phyloP scores from a whole-genome alignment of 2,797 vertebrate genomes.

The Gymnothorax javanicus region DNA sequence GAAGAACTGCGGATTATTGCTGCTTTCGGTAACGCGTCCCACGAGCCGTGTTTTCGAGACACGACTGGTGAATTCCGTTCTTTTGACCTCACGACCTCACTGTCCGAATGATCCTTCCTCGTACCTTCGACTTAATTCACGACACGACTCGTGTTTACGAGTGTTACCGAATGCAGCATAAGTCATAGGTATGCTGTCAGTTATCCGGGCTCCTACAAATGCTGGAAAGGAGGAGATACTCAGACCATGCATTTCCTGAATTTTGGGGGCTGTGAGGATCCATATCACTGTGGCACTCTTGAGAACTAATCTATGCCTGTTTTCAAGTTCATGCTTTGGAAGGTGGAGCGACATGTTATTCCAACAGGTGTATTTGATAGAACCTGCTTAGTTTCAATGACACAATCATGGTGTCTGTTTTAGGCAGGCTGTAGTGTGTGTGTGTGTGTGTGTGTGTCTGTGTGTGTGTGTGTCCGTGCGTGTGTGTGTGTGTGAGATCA shows the following conservation, averaged over 20 bases:
- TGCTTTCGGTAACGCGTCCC: too few relatives aligned
- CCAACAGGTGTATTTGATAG: conserved; percentile 14
- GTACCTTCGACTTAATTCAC: too few relatives aligned
- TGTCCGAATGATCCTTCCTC: too few relatives aligned
- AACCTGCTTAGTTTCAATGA: neutral
- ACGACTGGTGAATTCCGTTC: too few relatives aligned
- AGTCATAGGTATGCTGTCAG: neutral
- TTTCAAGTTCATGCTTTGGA: conserved; percentile 14
- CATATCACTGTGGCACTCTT: neutral
- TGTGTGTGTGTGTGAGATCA: neutral
- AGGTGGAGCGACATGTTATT: conserved; percentile 1
- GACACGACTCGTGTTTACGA: too few relatives aligned
- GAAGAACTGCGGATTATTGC: neutral
- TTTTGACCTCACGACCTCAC: too few relatives aligned
- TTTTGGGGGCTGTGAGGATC: neutral
- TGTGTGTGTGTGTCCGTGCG: neutral
- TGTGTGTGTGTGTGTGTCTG: neutral
- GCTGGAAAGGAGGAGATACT: neutral
- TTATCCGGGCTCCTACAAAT: neutral
- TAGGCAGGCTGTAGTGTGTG: neutral
- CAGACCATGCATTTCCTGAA: neutral
- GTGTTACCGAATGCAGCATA: too few relatives aligned
- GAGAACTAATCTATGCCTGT: conserved; percentile 7
- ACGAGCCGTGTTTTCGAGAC: too few relatives aligned
- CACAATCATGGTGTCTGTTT: neutral